These are phyloP conservation scores for Patiria pectinifera DNA, from an alignment of 53 echinoderm and acorn worm genomes.

Conservation along the genomic window DNA sequence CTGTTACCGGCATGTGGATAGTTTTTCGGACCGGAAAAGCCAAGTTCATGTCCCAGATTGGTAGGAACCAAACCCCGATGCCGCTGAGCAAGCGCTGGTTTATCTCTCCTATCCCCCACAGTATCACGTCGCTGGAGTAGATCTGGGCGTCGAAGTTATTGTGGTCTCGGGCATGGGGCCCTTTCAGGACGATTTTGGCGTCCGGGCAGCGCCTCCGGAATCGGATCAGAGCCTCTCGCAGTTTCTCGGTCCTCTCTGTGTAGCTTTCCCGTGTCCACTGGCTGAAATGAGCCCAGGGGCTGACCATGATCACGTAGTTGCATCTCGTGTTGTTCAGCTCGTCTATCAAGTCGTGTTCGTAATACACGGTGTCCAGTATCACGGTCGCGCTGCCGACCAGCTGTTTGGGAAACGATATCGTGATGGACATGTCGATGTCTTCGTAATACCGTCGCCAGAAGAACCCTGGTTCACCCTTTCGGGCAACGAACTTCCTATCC, in stretches of 20 bases:
- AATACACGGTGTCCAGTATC: background rate
- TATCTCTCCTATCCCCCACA: slow-evolving; percentile 42
- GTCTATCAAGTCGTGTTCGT: no score
- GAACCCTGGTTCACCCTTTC: background rate
- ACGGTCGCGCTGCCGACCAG: slow-evolving; percentile 45
- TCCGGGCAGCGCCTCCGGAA: slow-evolving; percentile 58
- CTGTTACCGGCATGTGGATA: background rate
- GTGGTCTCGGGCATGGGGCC: slow-evolving; percentile 58
- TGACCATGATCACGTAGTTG: slow-evolving; percentile 40
- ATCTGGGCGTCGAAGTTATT: background rate
- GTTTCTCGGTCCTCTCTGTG: slow-evolving; percentile 50
- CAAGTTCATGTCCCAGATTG: slow-evolving; percentile 68
- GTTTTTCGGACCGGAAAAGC: background rate
- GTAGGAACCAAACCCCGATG: slow-evolving; percentile 67
- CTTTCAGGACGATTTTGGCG: slow-evolving; percentile 61
- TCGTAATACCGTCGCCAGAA: background rate
- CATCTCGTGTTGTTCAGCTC: slow-evolving; percentile 53
- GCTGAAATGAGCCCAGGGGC: slow-evolving; percentile 72
- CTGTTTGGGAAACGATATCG: slow-evolving; percentile 61
- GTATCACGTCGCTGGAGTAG: slow-evolving; percentile 19
- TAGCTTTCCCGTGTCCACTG: background rate
- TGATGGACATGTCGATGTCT: slow-evolving; percentile 36
- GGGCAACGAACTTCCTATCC: background rate
- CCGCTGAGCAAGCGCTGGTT: slow-evolving; percentile 55
- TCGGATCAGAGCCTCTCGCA: slow-evolving; percentile 50